Base-by-base conservation (phyloP, 2,888 invertebrate genomes). In the Drosophila demipolita region DNA sequence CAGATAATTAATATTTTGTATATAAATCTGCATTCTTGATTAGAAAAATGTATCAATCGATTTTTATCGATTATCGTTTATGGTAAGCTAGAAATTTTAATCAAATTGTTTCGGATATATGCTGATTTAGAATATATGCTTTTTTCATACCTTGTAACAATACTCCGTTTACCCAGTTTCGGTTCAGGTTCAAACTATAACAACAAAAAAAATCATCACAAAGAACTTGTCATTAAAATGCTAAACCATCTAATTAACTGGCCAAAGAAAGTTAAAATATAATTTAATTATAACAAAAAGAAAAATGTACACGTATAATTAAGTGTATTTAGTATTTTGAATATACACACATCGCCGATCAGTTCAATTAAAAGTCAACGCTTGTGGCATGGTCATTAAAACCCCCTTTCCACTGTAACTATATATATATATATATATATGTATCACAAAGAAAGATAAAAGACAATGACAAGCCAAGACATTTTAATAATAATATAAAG, bases 351-450 rank as follows among this genome's bases (percentile, higher is more conserved):
- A 42, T 3, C 6, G 79, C 80, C 74, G 87, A 85, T 83, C 73
- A 73, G 73, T 80, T 88, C 83, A 88, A 84, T 84, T 89, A 75
- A 88, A 75, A 68, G 64, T 75, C 83, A 77, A 85, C 86, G 79
- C 77, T 26, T 36, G 53, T 15, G 20, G 35, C 23, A 11, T 3
- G 26, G 78, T 79, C 64, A 82, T 83, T 87, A 84, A 82, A 73
- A 55, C 23, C 20, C 52, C 20, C 23, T 33, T 12, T 61, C 36
- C 58, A n/a, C 53, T 35, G 48, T 1, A 29, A 17, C 15, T 15
- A 12, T 8, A 58, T 23, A 59, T 38, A 58, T 35, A 36, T 36
- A 38, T 42, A 65, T 17, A 40, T 54, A 23, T 48, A 33, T 59
- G 29, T 50, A 48, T n/a, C 54, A 54, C 52, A 70, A 29, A 53